phyloP scores from a whole-genome alignment of 2,797 vertebrate genomes.

The Hippocampus kuda region DNA sequence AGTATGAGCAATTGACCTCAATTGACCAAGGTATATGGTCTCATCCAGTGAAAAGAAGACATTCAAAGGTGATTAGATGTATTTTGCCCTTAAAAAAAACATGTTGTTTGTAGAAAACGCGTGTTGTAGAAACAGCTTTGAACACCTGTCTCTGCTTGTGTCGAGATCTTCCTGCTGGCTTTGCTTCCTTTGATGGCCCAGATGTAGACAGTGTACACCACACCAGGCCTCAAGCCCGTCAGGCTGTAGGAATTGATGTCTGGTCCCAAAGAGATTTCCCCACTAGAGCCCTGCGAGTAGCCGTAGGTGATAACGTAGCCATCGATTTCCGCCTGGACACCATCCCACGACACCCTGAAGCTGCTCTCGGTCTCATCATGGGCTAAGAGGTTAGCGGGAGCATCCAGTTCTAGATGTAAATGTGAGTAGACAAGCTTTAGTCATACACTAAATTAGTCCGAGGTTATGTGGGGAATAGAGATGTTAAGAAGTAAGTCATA shows the following conservation, averaged over 20 bases:
- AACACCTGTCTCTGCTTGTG: slow-evolving; percentile 61
- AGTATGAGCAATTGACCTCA: no score
- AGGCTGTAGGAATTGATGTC: slow-evolving; percentile 58
- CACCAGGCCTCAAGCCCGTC: slow-evolving; percentile 65
- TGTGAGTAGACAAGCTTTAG: slow-evolving; percentile 31
- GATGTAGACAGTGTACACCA: slow-evolving; percentile 63
- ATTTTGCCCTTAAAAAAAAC: background rate
- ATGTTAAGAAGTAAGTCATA: slow-evolving; percentile 1
- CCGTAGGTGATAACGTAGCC: slow-evolving; percentile 69
- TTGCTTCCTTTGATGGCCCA: slow-evolving; percentile 69
- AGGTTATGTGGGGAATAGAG: background rate
- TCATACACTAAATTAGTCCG: slow-evolving; percentile 7
- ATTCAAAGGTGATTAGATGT: no score
- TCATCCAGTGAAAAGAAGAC: no score
- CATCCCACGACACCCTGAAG: slow-evolving; percentile 68
- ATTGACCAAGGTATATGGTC: background rate
- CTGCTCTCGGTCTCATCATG: slow-evolving; percentile 66
- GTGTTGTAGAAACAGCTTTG: background rate
- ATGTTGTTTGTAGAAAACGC: background rate
- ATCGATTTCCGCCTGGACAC: slow-evolving; percentile 63
- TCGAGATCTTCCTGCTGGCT: slow-evolving; percentile 61
- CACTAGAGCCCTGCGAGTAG: slow-evolving; percentile 56
- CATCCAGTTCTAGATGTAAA: slow-evolving; percentile 56
- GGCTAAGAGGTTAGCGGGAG: slow-evolving; percentile 64
- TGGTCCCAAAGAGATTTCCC: slow-evolving; percentile 59